Conservation (phyloP, 2,888 invertebrate species). For the Drosophila formosana region DNA sequence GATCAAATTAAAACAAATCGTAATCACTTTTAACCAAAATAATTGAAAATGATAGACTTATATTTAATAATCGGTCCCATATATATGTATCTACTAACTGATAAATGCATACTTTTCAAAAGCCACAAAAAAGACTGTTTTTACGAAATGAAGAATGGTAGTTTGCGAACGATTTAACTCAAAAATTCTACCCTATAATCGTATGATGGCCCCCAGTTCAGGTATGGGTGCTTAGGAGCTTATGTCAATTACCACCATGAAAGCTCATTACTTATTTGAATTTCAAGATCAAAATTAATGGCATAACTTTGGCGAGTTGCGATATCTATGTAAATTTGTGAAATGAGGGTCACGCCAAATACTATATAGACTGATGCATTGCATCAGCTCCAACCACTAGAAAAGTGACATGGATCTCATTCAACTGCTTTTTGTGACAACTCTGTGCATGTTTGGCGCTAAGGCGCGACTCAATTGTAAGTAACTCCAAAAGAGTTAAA, state of each 20-base stretch:
- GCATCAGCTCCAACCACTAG: constrained; percentile 35
- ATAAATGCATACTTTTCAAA: too few relatives aligned
- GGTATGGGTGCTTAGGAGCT: constrained; percentile 3
- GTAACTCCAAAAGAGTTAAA: neutral
- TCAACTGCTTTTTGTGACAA: constrained; percentile 33
- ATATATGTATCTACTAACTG: too few relatives aligned
- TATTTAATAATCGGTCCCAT: too few relatives aligned
- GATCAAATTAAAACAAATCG: too few relatives aligned
- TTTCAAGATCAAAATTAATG: constrained; percentile 77
- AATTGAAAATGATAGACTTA: too few relatives aligned
- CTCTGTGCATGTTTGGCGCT: constrained; percentile 19
- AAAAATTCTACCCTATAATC: neutral
- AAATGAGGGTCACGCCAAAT: constrained; percentile 34
- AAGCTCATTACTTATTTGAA: constrained; percentile 41
- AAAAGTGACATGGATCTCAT: constrained; percentile 45
- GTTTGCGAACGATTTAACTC: neutral
- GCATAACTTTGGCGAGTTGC: constrained; percentile 54
- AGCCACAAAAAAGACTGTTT: too few relatives aligned
- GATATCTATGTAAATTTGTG: constrained; percentile 65
- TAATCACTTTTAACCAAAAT: too few relatives aligned
- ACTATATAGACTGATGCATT: constrained; percentile 35
- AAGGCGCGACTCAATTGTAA: constrained; percentile 56
- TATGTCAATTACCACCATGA: constrained; percentile 64
- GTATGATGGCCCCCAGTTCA: constrained; percentile 1
- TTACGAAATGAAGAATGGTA: too few relatives aligned